phyloP scores from a whole-genome alignment of 2,113 vertebrate species.

The Siniperca knerii region DNA sequence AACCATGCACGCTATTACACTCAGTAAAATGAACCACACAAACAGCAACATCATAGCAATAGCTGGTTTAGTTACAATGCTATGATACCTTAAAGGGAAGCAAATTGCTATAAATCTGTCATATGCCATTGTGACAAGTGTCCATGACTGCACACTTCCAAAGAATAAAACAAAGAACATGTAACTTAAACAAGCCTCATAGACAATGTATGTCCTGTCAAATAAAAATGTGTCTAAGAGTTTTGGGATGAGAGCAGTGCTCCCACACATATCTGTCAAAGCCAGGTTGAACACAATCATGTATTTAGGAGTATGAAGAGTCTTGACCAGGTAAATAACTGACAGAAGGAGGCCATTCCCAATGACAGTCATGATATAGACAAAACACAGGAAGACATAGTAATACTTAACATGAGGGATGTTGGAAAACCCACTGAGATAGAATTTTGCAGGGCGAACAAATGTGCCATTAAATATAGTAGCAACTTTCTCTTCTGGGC shows the following conservation, averaged over 20 bases:
- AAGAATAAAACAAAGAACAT: constrained; percentile 75
- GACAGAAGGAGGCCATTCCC: constrained; percentile 65
- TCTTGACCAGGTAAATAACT: constrained; percentile 53
- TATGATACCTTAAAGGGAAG: constrained; percentile 72
- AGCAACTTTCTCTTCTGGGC: neutral
- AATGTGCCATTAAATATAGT: constrained; percentile 40
- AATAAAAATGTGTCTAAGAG: constrained; percentile 74
- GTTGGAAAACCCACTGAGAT: constrained; percentile 54
- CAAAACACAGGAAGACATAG: constrained; percentile 69
- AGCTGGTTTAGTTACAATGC: constrained; percentile 51
- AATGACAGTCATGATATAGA: constrained; percentile 63
- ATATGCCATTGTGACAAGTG: constrained; percentile 70
- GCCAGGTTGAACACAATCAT: constrained; percentile 74
- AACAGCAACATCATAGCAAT: constrained; percentile 42
- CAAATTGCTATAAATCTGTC: constrained; percentile 80
- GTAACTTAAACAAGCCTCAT: constrained; percentile 69
- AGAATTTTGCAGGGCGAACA: constrained; percentile 55
- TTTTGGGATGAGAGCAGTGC: constrained; percentile 75
- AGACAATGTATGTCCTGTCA: constrained; percentile 64
- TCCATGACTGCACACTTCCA: constrained; percentile 67
- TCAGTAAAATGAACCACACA: constrained; percentile 17
- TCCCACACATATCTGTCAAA: constrained; percentile 74
- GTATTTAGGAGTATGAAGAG: constrained; percentile 77
- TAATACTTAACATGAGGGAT: constrained; percentile 63
- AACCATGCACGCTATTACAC: neutral